Evolutionary conservation across 2,888 invertebrate genomes (phyloP).

Genomic region (Tenodera sinensis): DNA sequence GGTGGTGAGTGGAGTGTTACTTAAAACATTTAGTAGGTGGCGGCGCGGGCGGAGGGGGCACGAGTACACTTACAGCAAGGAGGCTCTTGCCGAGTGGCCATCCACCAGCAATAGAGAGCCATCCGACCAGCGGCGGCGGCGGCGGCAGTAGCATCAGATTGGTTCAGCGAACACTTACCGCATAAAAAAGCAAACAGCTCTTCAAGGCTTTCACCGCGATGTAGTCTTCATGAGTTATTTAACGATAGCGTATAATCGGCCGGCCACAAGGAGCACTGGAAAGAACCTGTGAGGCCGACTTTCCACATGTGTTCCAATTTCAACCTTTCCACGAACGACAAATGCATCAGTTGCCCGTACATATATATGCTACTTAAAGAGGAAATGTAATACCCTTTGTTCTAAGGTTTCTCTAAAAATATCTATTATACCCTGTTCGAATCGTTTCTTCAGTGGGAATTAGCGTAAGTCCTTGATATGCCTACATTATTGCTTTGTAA

Average conservation of each 20-base stretch:
- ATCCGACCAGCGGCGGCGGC: not conserved
- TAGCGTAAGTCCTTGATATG: no score
- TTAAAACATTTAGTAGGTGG: constrained; percentile 18
- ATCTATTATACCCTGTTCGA: no score
- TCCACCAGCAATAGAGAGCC: not conserved
- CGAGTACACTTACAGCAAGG: not conserved
- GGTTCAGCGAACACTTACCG: not conserved
- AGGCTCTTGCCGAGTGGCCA: not conserved
- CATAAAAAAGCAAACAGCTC: not conserved
- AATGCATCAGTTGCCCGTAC: no score
- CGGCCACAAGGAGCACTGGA: not conserved
- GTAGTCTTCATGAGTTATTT: not conserved
- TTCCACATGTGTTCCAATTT: not conserved
- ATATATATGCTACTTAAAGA: no score
- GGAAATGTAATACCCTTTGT: no score
- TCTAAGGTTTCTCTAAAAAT: no score
- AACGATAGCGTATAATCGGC: not conserved
- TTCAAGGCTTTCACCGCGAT: not conserved
- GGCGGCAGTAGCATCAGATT: not conserved
- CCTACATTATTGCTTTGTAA: no score
- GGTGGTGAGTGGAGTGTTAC: constrained; percentile 3
- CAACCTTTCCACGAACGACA: no score
- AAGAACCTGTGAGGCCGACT: not conserved
- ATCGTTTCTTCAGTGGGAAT: no score
- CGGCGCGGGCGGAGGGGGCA: not conserved